Base-by-base conservation (phyloP, 2,113 vertebrate genomes). In the Alosa alosa region DNA sequence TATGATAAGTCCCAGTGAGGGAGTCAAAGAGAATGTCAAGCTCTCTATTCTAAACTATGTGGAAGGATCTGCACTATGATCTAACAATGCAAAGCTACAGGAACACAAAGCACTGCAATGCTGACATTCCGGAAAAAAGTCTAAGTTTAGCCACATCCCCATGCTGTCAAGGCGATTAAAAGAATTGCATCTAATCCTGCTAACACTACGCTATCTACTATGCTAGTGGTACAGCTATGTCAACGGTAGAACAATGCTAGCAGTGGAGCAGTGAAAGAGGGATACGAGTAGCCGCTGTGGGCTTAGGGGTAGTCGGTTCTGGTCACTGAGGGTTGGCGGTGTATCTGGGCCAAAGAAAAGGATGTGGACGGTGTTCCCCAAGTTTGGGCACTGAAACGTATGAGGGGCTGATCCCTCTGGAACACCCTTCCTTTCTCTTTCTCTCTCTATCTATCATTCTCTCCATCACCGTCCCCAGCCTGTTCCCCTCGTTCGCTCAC, bases 371-470 rank as follows among this genome's bases (percentile, higher is more conserved):
- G 31, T 39, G 72, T 72, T 72, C 6, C 64, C n/a, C 15, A 3
- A 52, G 64, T 72, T 25, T 72, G 64, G 64, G 64, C 9, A 10
- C 81, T 57, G 46, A 36, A 22, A 87, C 82, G 85, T 47, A 86
- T 36, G 46, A 20, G 18, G 82, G n/a, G 46, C 50, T 75, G 52
- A 72, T 86, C 64, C 60, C 50, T 18, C 22, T 25, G 20, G 83
- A 85, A 64, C 22, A 18, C 83, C 45, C 10, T 25, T 31, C 6
- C 46, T 18, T 78, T 60, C 82, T 52, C 57, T 31, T 81, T 44
- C 72, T 6, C 86, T 75, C 36, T n/a, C 49, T 22, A 22, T 46
- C 47, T 11, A n/a, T 3, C n/a, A 0, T 25, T 2, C 22, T 15
- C 64, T 31, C 64, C 64, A 9, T 31, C 64, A 9, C 72, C 31